phyloP scores from a whole-genome alignment of 2,888 invertebrate species.

The Caenorhabditis sp. region DNA sequence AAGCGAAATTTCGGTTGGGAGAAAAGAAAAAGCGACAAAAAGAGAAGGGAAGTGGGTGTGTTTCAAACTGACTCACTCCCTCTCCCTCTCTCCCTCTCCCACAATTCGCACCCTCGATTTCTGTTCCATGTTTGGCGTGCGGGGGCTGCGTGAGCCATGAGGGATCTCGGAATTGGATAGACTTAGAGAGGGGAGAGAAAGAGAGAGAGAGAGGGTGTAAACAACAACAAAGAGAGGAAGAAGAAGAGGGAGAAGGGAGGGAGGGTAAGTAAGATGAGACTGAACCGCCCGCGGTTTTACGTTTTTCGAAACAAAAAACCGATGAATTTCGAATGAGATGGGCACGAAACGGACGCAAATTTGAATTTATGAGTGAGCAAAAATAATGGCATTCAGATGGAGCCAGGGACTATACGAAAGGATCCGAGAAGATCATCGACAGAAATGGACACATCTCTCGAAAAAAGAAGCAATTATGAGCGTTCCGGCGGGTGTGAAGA shows the following conservation, averaged over 20 bases:
- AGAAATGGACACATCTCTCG: neutral
- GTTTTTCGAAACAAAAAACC: conserved; percentile 33
- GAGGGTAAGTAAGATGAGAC: conserved; percentile 29
- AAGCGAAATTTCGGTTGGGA: conserved; percentile 12
- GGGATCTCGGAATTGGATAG: conserved; percentile 1
- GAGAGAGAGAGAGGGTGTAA: conserved; percentile 35
- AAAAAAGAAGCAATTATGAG: neutral
- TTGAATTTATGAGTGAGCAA: conserved; percentile 5
- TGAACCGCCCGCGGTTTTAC: conserved; percentile 13
- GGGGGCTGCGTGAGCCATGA: conserved; percentile 24
- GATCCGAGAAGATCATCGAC: neutral
- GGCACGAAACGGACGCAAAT: conserved; percentile 22
- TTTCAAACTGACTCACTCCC: conserved; percentile 49
- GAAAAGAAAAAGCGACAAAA: conserved; percentile 16
- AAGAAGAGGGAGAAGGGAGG: conserved; percentile 4
- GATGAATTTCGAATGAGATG: conserved; percentile 52
- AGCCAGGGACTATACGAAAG: neutral
- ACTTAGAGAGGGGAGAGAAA: conserved; percentile 7
- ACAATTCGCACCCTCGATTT: conserved; percentile 22
- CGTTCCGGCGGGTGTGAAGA: no score
- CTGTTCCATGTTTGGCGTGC: conserved; percentile 41
- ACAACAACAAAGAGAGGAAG: conserved; percentile 27
- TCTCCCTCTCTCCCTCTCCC: conserved; percentile 22
- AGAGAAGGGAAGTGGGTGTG: conserved; percentile 29
- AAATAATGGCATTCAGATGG: neutral